Base-by-base conservation (phyloP, 2,113 vertebrate genomes). In the Oncorhynchus masou region DNA sequence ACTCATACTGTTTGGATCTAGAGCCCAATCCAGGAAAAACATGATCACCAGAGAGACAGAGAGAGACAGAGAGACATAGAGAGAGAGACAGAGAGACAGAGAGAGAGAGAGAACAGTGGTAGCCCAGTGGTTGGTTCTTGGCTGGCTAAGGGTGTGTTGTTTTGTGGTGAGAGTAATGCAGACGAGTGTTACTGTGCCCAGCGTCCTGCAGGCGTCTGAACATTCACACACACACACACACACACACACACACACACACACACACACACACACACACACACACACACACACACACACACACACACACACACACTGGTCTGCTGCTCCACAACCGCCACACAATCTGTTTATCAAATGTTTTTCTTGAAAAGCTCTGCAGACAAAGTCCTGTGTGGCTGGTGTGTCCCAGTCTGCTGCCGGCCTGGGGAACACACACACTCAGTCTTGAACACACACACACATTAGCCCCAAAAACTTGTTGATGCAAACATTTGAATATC, bases 311-410 rank as follows among this genome's bases (percentile, higher is more conserved):
- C 80, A 76, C 78, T 2, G 27, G 65, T 4, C 77, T 81, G 74
- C 68, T 65, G 70, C 71, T 84, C 51, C 77, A 67, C 66, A 71
- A 65, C 79, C 84, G 83, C 70, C 5, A 75, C 74, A 71, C 80
- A 90, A 87, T 89, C 80, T 91, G 90, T 90, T 92, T 84, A 92
- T 90, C 87, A 77, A 92, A 84, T 90, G 88, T 90, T 90, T 93
- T 91, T 79, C 80, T 84, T 88, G 81, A 83, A 85, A 87, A 76
- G 88, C 77, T 83, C 79, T 79, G 83, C 82, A 88, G 88, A 89
- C 73, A 89, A 86, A 83, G 74, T 91, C 85, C 83, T 64, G 54
- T 77, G 87, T 88, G 83, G 84, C 83, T 76, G 77, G 74, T 25
- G 25, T 25, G 25, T 25, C 2, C 25, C 66, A 76, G 81, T 77